Percentiles rank a stretch among this genome's conserved stretches.
These are phyloP conservation scores for Pollenia angustigena DNA, from an alignment of 2,888 invertebrate genomes.

Conservation along the genomic window DNA sequence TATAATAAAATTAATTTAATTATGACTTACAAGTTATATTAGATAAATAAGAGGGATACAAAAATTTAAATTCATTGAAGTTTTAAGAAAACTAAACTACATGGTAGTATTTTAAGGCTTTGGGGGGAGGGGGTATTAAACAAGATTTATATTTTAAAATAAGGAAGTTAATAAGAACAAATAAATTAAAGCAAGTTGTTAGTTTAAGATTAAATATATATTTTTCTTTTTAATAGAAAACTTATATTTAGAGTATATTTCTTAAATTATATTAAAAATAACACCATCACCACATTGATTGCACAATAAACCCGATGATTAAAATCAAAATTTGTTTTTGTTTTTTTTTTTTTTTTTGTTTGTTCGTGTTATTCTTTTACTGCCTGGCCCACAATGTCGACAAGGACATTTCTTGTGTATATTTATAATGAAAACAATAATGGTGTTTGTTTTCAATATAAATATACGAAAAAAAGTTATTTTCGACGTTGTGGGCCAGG, in stretches of 20 bases:
- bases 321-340: conserved; percentile 23
- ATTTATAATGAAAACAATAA: no score
- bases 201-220: not conserved
- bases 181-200: conserved; percentile 60
- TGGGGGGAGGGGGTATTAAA: conserved; percentile 7
- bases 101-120: conserved; percentile 45
- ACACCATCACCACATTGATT: conserved; percentile 88
- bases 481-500: conserved; percentile 32
- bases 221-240: not conserved
- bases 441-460: not conserved
- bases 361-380: no score
- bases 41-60: no score
- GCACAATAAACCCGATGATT: conserved; percentile 91
- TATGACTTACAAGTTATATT: no score
- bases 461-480: not conserved
- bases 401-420: no score
- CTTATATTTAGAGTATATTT: conserved; percentile 40
- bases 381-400: no score
- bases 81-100: conserved; percentile 44
- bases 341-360: not conserved
- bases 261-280: conserved; percentile 69
- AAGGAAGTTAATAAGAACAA: not conserved
- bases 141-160: not conserved
- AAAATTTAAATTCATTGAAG: no score
- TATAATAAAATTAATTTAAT: no score